phyloP scores from a whole-genome alignment of 2,888 invertebrate genomes.

The Miltochrista miniata region DNA sequence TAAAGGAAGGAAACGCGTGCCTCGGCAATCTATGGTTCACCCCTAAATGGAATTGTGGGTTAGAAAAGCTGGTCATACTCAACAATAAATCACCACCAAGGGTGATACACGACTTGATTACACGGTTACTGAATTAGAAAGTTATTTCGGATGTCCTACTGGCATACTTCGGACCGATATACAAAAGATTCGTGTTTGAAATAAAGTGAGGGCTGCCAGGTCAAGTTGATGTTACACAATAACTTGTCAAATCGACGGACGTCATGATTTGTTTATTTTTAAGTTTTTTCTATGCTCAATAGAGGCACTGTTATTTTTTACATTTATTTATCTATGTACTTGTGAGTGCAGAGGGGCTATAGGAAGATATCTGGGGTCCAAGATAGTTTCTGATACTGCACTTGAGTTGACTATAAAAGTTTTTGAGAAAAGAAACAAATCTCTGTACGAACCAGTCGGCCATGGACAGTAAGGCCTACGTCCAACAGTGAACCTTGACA shows the following conservation, averaged over 20 bases:
- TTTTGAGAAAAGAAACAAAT: too few relatives aligned
- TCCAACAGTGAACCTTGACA: too few relatives aligned
- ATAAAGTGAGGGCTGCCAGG: constrained; percentile 38
- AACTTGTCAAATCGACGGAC: constrained; percentile 39
- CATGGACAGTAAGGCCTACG: too few relatives aligned
- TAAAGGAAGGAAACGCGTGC: background rate
- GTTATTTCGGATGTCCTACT: constrained; percentile 33
- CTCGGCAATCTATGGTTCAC: background rate
- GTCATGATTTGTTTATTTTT: too few relatives aligned
- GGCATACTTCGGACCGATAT: constrained; percentile 20
- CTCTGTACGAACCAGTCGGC: too few relatives aligned
- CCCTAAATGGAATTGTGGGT: background rate
- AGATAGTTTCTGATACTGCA: too few relatives aligned
- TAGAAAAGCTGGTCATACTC: background rate
- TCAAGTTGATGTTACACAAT: constrained; percentile 26
- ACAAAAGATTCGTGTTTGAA: constrained; percentile 18
- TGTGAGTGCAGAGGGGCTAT: too few relatives aligned
- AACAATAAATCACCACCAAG: background rate
- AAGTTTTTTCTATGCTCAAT: too few relatives aligned
- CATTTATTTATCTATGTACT: too few relatives aligned
- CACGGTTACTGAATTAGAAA: constrained; percentile 19
- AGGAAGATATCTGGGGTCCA: too few relatives aligned
- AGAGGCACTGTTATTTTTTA: too few relatives aligned
- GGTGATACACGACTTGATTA: constrained; percentile 12
- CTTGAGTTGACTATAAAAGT: too few relatives aligned